Evolutionary conservation across 1,140 invertebrate species (phyloP), one percentile per base, ranked within the genome.

Genomic region (Aphis craccivora): DNA sequence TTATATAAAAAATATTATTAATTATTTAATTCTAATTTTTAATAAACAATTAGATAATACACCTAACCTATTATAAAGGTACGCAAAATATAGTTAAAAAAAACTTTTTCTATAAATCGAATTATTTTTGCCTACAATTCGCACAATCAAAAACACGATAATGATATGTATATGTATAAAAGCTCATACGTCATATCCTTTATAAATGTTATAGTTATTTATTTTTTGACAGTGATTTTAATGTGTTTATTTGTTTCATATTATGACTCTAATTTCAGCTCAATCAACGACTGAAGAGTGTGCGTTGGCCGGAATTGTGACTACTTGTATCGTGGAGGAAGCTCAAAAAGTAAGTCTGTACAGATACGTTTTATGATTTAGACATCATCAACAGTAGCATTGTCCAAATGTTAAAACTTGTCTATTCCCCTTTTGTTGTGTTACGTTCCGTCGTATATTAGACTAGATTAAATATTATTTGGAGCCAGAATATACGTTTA

Each of bases 311-410:
- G 93, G 93, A 35, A 90, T 93, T 11, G 45, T 94, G 8, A 93
- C 94, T 35, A 92, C 93, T 14, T 94, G 94, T 45, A 93, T 94
- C 11, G 93, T 94, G 25, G 94, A 94, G 40, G 94, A 94, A 93
- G 94, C 94, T 30, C 84, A 91, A 48, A 94, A 94, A 88, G 94
- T 94, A 86, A 91, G 91, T 51, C 23, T 6, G 1, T 3, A n/a
- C 30, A 76, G 14, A n/a, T 76, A n/a, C 5, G 60, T 18, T n/a
- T 67, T 67, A 22, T 67, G 14, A 67, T 67, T 67, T n/a, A 67
- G 11, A 67, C 3, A n/a, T n/a, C 30, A 18, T 11, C 9, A 67
- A 67, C 11, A 14, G 11, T 67, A n/a, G 18, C 11, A 67, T 60
- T 60, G 25, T 25, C 5, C 20, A 67, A 67, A n/a, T 67, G 11